phyloP scores from a whole-genome alignment of 2,113 vertebrate species.

The Oenanthe melanoleuca region DNA sequence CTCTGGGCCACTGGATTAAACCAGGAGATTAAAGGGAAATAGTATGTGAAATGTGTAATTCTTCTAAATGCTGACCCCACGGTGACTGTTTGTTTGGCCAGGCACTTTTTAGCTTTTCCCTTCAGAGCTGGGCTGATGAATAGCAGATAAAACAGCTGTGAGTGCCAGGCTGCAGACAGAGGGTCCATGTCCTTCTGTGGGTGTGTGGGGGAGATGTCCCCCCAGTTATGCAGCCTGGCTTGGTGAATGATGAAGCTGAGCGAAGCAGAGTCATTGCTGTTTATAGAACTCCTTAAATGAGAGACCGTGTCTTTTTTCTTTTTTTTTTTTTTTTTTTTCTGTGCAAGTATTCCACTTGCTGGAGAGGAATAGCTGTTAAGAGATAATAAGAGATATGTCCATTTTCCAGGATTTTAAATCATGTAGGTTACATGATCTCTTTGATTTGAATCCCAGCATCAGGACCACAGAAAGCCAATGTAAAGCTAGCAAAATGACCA shows the following conservation, averaged over 20 bases:
- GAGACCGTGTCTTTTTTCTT: neutral
- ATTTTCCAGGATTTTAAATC: neutral
- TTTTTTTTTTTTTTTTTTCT: neutral
- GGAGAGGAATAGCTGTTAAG: constrained; percentile 3
- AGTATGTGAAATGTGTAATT: neutral
- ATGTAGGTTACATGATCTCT: neutral
- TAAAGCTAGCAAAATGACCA: constrained; percentile 66
- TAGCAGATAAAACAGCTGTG: neutral
- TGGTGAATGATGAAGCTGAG: neutral
- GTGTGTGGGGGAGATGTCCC: neutral
- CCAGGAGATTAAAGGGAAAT: constrained; percentile 1
- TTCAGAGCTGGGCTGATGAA: constrained; percentile 41
- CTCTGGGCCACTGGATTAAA: constrained; percentile 43
- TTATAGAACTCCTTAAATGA: constrained; percentile 7
- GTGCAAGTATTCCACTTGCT: neutral
- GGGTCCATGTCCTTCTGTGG: neutral
- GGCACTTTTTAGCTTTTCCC: constrained; percentile 27
- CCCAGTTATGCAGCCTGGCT: constrained; percentile 13
- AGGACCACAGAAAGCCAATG: constrained; percentile 6
- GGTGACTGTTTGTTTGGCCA: constrained; percentile 24
- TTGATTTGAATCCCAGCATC: constrained; percentile 45
- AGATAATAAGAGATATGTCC: neutral
- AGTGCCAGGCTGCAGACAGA: neutral
- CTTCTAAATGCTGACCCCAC: neutral
- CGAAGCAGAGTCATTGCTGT: neutral